phyloP scores from a whole-genome alignment of 2,888 invertebrate genomes.

The Pristionchus exspectatus region DNA sequence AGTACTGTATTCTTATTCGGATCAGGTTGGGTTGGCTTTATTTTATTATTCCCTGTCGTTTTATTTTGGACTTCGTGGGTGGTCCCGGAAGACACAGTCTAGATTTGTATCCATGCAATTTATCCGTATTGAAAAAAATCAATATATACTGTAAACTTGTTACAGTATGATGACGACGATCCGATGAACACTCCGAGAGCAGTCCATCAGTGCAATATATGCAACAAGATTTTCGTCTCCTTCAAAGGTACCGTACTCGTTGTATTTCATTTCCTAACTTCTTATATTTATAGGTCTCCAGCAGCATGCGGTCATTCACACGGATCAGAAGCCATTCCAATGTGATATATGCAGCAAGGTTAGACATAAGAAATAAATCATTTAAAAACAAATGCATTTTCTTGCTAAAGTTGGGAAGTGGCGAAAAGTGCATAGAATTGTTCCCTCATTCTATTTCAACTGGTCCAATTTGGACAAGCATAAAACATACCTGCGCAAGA shows the following conservation, averaged over 20 bases:
- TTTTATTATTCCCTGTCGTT: not conserved
- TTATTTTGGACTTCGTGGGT: too few species aligned
- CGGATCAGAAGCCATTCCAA: conserved; percentile 78
- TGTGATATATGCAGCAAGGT: conserved; percentile 78
- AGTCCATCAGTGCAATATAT: conserved; percentile 78
- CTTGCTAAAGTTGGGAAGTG: too few species aligned
- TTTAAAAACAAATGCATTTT: too few species aligned
- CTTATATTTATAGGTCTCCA: conserved; percentile 74
- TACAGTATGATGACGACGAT: conserved; percentile 55
- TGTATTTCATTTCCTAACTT: not conserved
- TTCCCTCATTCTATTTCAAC: too few species aligned
- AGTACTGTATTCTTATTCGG: not conserved
- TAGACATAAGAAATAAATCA: too few species aligned
- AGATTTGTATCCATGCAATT: too few species aligned
- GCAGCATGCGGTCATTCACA: conserved; percentile 79
- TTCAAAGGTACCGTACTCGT: conserved; percentile 73
- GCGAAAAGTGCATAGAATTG: too few species aligned
- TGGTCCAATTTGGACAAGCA: too few species aligned
- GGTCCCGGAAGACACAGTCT: too few species aligned
- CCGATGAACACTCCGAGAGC: conserved; percentile 65
- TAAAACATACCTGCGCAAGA: too few species aligned
- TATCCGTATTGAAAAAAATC: not conserved
- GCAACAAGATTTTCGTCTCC: conserved; percentile 78
- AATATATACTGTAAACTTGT: not conserved
- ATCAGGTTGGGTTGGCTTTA: not conserved